Percentiles rank a stretch among this genome's conserved stretches.
Conservation (phyloP, 2,113 vertebrate species). For the Apteryx owenii region DNA sequence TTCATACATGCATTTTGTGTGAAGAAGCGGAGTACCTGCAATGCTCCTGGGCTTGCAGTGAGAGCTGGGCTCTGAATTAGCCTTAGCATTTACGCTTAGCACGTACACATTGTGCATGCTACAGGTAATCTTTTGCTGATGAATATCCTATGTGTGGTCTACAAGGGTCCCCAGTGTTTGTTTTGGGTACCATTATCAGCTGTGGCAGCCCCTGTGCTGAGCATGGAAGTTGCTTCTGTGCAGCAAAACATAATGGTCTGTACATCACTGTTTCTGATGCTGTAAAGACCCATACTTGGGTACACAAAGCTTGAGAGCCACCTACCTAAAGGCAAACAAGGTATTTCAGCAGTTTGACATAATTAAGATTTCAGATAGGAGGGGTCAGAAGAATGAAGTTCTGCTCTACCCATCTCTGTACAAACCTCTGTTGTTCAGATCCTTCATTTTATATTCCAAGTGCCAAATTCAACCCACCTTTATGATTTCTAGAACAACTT, state of each 20-base stretch:
- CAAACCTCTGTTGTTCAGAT: background rate
- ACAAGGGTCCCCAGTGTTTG: background rate
- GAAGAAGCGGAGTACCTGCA: rapidly evolving
- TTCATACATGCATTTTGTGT: background rate
- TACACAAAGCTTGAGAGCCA: background rate
- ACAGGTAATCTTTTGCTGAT: rapidly evolving
- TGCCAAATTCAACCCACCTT: background rate
- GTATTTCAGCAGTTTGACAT: background rate
- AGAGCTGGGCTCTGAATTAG: background rate
- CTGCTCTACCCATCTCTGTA: background rate
- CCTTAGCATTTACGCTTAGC: background rate
- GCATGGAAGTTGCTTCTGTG: rapidly evolving
- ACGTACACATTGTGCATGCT: rapidly evolving
- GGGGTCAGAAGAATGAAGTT: background rate
- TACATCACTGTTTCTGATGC: background rate
- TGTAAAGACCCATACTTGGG: background rate
- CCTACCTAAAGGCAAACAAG: background rate
- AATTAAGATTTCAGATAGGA: background rate
- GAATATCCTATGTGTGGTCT: rapidly evolving
- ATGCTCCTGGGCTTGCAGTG: background rate
- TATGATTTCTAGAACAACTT: background rate
- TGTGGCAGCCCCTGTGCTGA: background rate
- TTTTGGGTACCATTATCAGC: rapidly evolving
- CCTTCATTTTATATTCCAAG: background rate
- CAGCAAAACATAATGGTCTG: background rate